Conservation (phyloP, 1,140 invertebrate species). For the Copidosoma floridanum region DNA sequence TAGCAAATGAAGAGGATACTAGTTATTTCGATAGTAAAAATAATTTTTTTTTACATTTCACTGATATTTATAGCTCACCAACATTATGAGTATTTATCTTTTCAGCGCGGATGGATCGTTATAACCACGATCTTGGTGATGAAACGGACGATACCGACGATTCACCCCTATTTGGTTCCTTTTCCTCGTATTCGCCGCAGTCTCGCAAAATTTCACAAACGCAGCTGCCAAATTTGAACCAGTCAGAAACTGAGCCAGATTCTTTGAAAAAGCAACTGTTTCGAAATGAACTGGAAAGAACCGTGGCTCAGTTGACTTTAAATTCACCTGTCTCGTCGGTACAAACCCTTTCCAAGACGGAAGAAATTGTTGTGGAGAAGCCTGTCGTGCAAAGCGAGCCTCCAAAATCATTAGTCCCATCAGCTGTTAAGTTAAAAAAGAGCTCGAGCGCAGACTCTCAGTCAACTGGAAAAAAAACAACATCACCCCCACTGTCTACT, state of each 20-base stretch:
- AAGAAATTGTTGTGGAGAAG: too few relatives aligned
- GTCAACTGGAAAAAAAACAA: slow-evolving; percentile 33
- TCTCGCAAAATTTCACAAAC: slow-evolving; percentile 67
- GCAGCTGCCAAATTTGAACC: slow-evolving; percentile 41
- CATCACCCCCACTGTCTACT: neutral
- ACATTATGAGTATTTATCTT: too few relatives aligned
- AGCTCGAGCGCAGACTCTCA: slow-evolving; percentile 32
- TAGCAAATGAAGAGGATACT: slow-evolving; percentile 97
- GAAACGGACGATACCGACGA: slow-evolving; percentile 87
- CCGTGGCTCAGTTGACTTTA: slow-evolving; percentile 37
- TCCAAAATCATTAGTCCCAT: too few relatives aligned
- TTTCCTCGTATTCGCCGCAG: slow-evolving; percentile 93
- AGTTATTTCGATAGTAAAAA: slow-evolving; percentile 96
- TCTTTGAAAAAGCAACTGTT: slow-evolving; percentile 48
- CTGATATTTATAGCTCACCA: too few relatives aligned
- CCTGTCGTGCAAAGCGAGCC: too few relatives aligned
- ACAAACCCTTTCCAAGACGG: slow-evolving; percentile 10
- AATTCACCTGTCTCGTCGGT: slow-evolving; percentile 24
- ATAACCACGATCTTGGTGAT: slow-evolving; percentile 90
- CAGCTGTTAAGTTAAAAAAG: too few relatives aligned
- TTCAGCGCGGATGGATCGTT: slow-evolving; percentile 85
- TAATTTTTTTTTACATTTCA: too few relatives aligned
- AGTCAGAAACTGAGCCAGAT: slow-evolving; percentile 44
- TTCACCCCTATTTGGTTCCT: slow-evolving; percentile 81
- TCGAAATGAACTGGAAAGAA: slow-evolving; percentile 46